Evolutionary conservation across 2,888 invertebrate genomes (phyloP).

Genomic region (Horisme vitalbata): DNA sequence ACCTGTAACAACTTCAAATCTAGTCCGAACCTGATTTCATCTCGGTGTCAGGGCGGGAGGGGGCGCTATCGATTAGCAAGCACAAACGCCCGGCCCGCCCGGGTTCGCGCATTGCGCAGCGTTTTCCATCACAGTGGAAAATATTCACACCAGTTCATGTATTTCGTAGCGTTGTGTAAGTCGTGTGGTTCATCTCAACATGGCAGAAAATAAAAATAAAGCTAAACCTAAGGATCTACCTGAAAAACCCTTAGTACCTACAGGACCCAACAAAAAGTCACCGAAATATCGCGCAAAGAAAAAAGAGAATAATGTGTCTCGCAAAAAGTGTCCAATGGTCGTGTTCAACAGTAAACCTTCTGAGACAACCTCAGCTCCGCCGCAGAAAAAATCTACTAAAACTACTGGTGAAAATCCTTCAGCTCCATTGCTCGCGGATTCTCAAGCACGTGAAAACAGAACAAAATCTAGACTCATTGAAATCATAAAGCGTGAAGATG

Average conservation of each 20-base stretch:
- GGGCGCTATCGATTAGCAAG: constrained; percentile 6
- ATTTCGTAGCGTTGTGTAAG: not conserved
- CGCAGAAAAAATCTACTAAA: not conserved
- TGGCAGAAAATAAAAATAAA: not conserved
- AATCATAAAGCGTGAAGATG: constrained; percentile 8
- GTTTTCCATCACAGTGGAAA: not conserved
- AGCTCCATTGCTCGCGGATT: not conserved
- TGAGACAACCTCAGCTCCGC: not conserved
- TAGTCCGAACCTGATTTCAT: not conserved
- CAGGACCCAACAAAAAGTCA: not conserved
- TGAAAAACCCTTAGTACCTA: not conserved
- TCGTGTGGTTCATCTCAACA: not conserved
- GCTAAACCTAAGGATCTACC: not conserved
- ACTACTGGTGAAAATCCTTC: not conserved
- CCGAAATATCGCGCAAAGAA: not conserved
- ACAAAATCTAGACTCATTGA: not conserved
- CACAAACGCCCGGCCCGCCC: not conserved
- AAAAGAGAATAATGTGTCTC: too few species aligned
- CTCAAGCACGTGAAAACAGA: not conserved
- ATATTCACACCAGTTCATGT: not conserved
- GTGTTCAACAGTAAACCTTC: too few species aligned
- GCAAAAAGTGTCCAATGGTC: too few species aligned
- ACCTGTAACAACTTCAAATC: too few species aligned
- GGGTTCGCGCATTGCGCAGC: not conserved
- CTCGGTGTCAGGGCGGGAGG: not conserved